Percentiles rank a stretch among this genome's conserved stretches.
phyloP scores from a whole-genome alignment of 2,888 invertebrate genomes.

The Lycia hirtaria region DNA sequence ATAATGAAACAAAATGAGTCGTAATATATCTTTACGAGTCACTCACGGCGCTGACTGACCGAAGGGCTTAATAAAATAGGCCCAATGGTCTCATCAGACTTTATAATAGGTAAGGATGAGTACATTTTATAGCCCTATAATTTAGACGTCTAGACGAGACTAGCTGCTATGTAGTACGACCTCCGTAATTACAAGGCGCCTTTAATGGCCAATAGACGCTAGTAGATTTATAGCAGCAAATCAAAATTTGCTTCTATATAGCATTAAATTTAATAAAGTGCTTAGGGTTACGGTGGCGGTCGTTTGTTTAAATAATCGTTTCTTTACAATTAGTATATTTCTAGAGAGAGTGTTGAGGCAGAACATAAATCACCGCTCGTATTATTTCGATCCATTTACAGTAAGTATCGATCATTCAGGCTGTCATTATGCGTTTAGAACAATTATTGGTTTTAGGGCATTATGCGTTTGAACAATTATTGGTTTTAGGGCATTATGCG shows the following conservation, averaged over 20 bases:
- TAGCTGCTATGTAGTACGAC: conserved; percentile 5
- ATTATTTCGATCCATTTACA: no score
- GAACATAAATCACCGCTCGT: no score
- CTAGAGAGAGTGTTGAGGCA: no score
- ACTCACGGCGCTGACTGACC: not conserved
- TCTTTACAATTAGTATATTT: no score
- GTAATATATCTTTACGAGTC: not conserved
- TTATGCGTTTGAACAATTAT: no score
- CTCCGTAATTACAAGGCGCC: conserved; percentile 5
- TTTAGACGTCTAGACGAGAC: conserved; percentile 13
- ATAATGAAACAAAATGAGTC: not conserved
- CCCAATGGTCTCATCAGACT: not conserved
- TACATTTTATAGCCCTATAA: conserved; percentile 8
- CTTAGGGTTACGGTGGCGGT: no score
- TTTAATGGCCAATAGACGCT: conserved; percentile 2
- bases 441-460: no score
- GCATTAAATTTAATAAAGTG: not conserved
- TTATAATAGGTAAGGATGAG: conserved; percentile 3
- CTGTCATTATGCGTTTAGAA: no score
- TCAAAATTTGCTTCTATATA: not conserved
- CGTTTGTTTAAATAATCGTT: no score
- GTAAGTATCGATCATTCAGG: no score
- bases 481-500: no score
- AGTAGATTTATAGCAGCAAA: not conserved
- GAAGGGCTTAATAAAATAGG: not conserved